Base-by-base conservation (phyloP, 2,888 invertebrate species). In the Elysia crispata region DNA sequence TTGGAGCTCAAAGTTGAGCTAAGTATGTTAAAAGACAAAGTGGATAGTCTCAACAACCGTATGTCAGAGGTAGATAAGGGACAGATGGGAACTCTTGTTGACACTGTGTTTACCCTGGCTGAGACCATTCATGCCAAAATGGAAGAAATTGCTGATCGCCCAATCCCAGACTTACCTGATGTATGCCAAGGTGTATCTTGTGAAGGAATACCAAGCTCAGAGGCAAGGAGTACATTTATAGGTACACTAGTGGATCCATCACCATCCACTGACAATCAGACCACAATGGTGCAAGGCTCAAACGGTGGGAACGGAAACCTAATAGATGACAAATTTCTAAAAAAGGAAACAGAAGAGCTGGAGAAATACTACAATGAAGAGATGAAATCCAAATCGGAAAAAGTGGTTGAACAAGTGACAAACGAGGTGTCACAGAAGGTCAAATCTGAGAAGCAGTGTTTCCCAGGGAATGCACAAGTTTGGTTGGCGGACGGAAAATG, bases 121-220 rank as follows among this genome's bases (percentile, higher is more conserved):
- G 70, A 67, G 25, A 50, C 76, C 49, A 72, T 80, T 33, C 76
- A 80, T 57, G 28, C 62, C 33, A 76, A 80, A 50, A 76, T 80
- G 67, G 80, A 80, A 41, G 75, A 80, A 33, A 79, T 79, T 54
- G 79, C 75, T 25, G 79, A 79, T 41, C 66, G 75, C 11, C 60
- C 64, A 13, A 57, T 20, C 13, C 64, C 76, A 76, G 76, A 76
- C 20, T 1, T 1, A 1, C 76, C 76, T 1, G 75, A 75, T 33
- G 25, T 5, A 3, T 15, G 30, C 25, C 1, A 20, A n/a, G 70
- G 41, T n/a, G n/a, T n/a, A n/a, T n/a, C n/a, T n/a, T 6, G 20
- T 8, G 25, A 15, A 6, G 50, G 25, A n/a, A 3, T 1, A 13
- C 5, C 1, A 3, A 1, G 31, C 18, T 18, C 13, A 1, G 50